phyloP scores from a whole-genome alignment of 2,113 vertebrate species.

The Hippolais icterina region DNA sequence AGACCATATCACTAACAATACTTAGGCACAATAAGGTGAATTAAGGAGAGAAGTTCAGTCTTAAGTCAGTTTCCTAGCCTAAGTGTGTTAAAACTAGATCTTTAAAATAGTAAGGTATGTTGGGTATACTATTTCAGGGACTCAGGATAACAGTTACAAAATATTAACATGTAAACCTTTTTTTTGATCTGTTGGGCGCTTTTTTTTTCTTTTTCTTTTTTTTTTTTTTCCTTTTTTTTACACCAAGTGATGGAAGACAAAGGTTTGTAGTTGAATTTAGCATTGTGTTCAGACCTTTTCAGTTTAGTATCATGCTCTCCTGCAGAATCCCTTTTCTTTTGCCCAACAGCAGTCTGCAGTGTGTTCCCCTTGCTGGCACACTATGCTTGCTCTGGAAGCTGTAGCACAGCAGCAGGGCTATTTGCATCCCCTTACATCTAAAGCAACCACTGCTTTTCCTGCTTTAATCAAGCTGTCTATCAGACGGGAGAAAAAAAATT shows the following conservation, averaged over 20 bases:
- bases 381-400: background rate
- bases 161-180: background rate
- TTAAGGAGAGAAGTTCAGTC: slow-evolving; percentile 30
- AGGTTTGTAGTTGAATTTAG: background rate
- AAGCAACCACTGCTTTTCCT: background rate
- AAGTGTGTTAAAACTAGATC: background rate
- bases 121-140: background rate
- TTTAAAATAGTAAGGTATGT: background rate
- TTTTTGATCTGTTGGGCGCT: background rate
- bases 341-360: background rate
- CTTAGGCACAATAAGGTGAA: slow-evolving; percentile 5
- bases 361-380: background rate
- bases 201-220: background rate
- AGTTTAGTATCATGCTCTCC: background rate
- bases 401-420: background rate
- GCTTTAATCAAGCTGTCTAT: background rate
- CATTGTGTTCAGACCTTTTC: background rate
- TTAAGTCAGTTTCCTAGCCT: slow-evolving; percentile 21
- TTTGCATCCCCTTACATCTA: background rate
- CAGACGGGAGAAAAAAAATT: background rate
- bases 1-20: background rate
- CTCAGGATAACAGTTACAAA: background rate
- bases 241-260: accelerated
- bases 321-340: background rate
- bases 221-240: background rate